A percentile compares a stretch with the other conserved stretches of the same genome.
These are phyloP conservation scores for Bos taurus DNA, from an alignment of 2,113 vertebrate species.

Conservation along the genomic window DNA sequence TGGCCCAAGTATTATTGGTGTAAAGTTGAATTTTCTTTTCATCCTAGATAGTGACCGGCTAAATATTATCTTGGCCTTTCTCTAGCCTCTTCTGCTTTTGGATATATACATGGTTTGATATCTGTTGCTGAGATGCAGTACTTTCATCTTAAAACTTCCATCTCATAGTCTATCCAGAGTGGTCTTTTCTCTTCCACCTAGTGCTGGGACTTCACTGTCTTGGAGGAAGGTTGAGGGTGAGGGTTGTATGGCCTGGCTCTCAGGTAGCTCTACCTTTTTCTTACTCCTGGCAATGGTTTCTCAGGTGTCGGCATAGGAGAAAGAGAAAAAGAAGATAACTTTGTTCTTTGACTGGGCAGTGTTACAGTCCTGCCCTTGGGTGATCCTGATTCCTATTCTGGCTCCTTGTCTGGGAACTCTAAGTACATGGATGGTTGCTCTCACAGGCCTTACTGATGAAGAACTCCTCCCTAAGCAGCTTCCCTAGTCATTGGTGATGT, in stretches of 20 bases:
- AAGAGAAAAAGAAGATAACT: not conserved
- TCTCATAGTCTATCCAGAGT: not conserved
- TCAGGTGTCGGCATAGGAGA: not conserved
- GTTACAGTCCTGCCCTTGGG: not conserved
- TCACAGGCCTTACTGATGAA: not conserved
- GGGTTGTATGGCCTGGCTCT: not conserved
- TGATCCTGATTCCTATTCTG: not conserved
- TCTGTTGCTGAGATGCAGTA: not conserved
- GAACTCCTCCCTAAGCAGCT: not conserved
- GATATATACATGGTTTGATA: not conserved
- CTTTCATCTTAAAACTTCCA: not conserved
- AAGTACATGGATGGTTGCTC: not conserved
- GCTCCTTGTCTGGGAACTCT: not conserved
- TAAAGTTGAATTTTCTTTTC: not conserved
- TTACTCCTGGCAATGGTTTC: not conserved
- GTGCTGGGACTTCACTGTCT: not conserved
- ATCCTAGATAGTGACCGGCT: not conserved
- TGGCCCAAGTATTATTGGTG: not conserved
- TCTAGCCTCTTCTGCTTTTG: not conserved
- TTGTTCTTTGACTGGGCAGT: too few relatives aligned
- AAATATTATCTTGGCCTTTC: not conserved
- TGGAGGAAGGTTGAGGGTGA: not conserved
- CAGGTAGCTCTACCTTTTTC: not conserved
- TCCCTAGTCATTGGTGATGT: not conserved
- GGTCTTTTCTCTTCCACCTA: not conserved